A percentile compares a stretch with the other conserved stretches of the same genome.
Conservation (phyloP, 2,888 invertebrate genomes). For the Eremobia ochroleuca region DNA sequence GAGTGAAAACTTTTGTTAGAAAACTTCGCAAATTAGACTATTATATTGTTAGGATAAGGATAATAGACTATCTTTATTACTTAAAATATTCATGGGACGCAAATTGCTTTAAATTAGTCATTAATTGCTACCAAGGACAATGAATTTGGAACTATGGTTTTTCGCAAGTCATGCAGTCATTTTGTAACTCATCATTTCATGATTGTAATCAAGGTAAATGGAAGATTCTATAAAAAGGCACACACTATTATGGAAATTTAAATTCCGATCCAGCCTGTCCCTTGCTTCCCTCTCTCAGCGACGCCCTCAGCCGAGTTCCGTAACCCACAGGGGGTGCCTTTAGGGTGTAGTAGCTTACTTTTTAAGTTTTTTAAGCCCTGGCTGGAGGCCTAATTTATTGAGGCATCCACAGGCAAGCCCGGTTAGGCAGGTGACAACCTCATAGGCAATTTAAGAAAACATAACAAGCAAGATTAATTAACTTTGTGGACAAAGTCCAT, state of each 20-base stretch:
- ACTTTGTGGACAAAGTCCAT: conserved; percentile 16
- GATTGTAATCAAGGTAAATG: background rate
- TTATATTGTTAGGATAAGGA: conserved; percentile 9
- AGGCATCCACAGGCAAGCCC: too few species aligned
- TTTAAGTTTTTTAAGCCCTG: too few species aligned
- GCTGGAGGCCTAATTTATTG: too few species aligned
- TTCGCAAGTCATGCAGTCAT: background rate
- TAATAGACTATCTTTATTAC: conserved; percentile 4
- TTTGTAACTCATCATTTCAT: background rate
- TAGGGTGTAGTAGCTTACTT: too few species aligned
- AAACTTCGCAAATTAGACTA: conserved; percentile 12
- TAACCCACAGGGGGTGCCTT: too few species aligned
- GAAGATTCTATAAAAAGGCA: background rate
- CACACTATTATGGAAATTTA: background rate
- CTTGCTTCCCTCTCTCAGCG: too few species aligned
- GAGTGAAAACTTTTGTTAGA: conserved; percentile 38
- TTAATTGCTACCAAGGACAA: background rate
- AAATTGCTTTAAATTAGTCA: background rate
- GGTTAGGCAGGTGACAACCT: too few species aligned
- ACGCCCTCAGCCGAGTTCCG: too few species aligned
- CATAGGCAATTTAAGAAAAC: background rate
- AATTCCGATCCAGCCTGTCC: background rate
- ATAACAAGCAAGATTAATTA: background rate
- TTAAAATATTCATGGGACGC: background rate
- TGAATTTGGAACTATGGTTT: conserved; percentile 3